These are phyloP conservation scores for Sturnira hondurensis DNA, from an alignment of 2,113 vertebrate genomes.

Conservation along the genomic window DNA sequence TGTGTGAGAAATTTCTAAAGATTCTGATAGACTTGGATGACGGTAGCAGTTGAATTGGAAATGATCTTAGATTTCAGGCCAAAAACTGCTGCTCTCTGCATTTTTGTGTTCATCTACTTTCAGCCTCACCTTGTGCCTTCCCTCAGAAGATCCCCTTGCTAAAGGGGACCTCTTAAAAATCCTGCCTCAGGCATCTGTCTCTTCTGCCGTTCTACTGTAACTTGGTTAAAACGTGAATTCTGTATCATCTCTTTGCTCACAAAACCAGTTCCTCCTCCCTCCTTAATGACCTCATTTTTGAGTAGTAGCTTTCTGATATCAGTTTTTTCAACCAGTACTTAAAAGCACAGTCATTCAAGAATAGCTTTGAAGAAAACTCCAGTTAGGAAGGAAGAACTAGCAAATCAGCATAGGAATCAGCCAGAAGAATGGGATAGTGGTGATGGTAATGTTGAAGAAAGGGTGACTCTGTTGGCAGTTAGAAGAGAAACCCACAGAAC, in stretches of 20 bases:
- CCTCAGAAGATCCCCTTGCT: not conserved
- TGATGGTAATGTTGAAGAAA: not conserved
- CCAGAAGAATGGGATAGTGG: not conserved
- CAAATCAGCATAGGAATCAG: not conserved
- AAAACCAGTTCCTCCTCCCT: not conserved
- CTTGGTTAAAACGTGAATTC: not conserved
- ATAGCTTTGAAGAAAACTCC: constrained; percentile 2
- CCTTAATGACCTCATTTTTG: not conserved
- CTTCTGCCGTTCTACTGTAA: not conserved
- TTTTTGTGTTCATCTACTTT: not conserved
- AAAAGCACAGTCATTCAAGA: not conserved
- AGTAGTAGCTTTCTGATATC: not conserved
- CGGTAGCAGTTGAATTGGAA: not conserved
- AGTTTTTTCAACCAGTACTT: constrained; percentile 6
- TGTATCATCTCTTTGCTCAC: not conserved
- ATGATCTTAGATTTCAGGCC: not conserved
- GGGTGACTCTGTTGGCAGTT: not conserved
- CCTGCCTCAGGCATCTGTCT: not conserved
- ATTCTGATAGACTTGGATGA: not conserved
- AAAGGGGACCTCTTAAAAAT: not conserved
- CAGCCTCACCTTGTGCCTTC: not conserved
- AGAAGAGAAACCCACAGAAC: not conserved
- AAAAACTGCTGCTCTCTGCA: not conserved
- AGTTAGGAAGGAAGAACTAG: not conserved
- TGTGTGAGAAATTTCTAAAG: not conserved